Percentiles rank a stretch among this genome's conserved stretches.
Evolutionary conservation across 2,113 vertebrate species (phyloP).

Genomic region (Salvelinus namaycush): DNA sequence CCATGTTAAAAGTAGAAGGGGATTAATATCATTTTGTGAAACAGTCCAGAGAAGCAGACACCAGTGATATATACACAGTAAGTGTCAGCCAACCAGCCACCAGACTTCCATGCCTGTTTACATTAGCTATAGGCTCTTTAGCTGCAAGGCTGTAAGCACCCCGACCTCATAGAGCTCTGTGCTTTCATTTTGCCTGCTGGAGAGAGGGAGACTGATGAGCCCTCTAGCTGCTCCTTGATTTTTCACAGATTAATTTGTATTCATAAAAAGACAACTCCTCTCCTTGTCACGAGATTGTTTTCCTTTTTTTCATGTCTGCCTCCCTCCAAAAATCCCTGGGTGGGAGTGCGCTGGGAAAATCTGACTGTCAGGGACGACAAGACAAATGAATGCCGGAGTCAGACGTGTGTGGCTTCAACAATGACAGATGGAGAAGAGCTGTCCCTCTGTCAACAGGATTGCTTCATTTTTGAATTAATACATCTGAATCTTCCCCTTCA

Average conservation of each 20-base stretch:
- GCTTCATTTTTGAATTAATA: constrained; percentile 99
- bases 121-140: constrained; percentile 64
- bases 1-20: constrained; percentile 44
- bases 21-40: constrained; percentile 47
- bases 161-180: constrained; percentile 65
- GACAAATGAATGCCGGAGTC: constrained; percentile 98
- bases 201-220: constrained; percentile 66
- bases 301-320: constrained; percentile 81
- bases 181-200: constrained; percentile 66
- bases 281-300: constrained; percentile 97
- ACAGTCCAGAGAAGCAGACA: constrained; percentile 54
- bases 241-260: constrained; percentile 97
- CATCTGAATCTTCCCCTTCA: constrained; percentile 96
- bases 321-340: constrained; percentile 84
- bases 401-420: constrained; percentile 90
- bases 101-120: constrained; percentile 66
- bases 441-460: constrained; percentile 94
- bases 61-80: constrained; percentile 47
- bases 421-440: constrained; percentile 99
- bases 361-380: constrained; percentile 98
- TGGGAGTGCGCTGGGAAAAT: constrained; percentile 97
- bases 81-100: constrained; percentile 61
- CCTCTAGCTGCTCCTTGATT: constrained; percentile 82
- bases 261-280: constrained; percentile 99
- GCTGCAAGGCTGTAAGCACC: constrained; percentile 54